Percentiles rank a stretch among this genome's conserved stretches.
phyloP scores from a whole-genome alignment of 2,888 invertebrate genomes.

The Aphodius granarius region DNA sequence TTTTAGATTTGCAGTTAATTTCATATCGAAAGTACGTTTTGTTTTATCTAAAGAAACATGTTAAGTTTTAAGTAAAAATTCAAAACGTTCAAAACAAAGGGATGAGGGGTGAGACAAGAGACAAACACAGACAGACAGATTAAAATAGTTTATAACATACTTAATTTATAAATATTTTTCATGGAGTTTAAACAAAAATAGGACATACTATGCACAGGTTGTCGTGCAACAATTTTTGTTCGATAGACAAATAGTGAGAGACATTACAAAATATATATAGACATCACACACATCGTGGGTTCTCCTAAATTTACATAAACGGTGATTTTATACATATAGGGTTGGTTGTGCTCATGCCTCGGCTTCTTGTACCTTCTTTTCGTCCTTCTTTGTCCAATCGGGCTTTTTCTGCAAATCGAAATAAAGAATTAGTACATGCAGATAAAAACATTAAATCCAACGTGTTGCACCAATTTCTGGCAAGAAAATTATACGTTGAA shows the following conservation, averaged over 20 bases:
- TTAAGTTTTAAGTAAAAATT: not conserved
- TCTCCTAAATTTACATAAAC: conserved; percentile 10
- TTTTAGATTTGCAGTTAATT: too few relatives aligned
- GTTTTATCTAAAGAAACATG: too few relatives aligned
- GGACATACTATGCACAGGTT: conserved; percentile 28
- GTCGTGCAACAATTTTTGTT: conserved; percentile 24
- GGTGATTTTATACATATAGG: conserved; percentile 4
- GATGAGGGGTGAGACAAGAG: not conserved
- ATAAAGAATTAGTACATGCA: conserved; percentile 24
- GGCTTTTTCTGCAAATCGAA: conserved; percentile 81
- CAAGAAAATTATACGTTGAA: not conserved
- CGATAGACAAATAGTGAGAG: not conserved
- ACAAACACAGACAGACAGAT: conserved; percentile 12
- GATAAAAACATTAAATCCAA: conserved; percentile 18
- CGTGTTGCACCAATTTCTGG: not conserved
- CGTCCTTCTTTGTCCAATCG: conserved; percentile 93
- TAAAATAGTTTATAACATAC: conserved; percentile 29
- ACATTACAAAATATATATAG: conserved; percentile 9
- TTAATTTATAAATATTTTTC: conserved; percentile 27
- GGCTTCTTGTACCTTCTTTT: conserved; percentile 82
- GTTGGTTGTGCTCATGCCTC: conserved; percentile 68
- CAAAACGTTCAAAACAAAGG: not conserved
- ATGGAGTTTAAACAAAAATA: conserved; percentile 16
- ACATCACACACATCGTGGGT: not conserved
- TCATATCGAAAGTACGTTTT: too few relatives aligned